These are phyloP conservation scores for Myanophis thanlyinensis DNA, from an alignment of 2,113 vertebrate genomes.

Conservation along the genomic window DNA sequence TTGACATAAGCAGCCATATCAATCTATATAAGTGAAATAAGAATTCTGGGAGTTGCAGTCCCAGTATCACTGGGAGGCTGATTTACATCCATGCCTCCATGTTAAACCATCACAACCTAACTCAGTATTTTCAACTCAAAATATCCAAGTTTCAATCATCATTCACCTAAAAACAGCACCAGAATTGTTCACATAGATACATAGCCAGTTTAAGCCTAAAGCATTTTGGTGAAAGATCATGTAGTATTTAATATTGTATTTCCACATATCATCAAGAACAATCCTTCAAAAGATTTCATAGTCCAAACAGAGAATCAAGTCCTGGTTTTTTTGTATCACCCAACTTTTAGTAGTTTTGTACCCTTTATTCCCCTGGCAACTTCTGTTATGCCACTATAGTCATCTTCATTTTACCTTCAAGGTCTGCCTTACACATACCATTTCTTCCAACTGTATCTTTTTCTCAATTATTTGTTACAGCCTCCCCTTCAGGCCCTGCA, in stretches of 20 bases:
- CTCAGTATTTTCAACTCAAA: not conserved
- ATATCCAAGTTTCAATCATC: not conserved
- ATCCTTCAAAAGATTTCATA: not conserved
- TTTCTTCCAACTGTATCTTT: not conserved
- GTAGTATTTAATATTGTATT: not conserved
- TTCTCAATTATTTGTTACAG: not conserved
- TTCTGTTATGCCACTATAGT: not conserved
- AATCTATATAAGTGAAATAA: not conserved
- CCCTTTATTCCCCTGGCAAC: not conserved
- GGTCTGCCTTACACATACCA: not conserved
- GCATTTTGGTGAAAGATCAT: not conserved
- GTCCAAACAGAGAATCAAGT: not conserved
- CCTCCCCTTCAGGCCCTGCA: not conserved
- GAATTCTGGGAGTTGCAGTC: not conserved
- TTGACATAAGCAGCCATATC: not conserved
- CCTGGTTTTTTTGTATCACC: not conserved
- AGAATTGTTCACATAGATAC: not conserved
- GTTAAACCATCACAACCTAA: not conserved
- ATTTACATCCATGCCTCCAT: not conserved
- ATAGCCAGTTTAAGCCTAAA: not conserved
- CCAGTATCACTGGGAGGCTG: not conserved
- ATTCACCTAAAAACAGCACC: not conserved
- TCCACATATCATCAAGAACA: not conserved
- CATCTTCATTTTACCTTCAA: not conserved
- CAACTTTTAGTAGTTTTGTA: not conserved